A percentile compares a stretch with the other conserved stretches of the same genome.
These are phyloP conservation scores for Sparidentex hasta DNA, from an alignment of 2,797 vertebrate species.

Conservation along the genomic window DNA sequence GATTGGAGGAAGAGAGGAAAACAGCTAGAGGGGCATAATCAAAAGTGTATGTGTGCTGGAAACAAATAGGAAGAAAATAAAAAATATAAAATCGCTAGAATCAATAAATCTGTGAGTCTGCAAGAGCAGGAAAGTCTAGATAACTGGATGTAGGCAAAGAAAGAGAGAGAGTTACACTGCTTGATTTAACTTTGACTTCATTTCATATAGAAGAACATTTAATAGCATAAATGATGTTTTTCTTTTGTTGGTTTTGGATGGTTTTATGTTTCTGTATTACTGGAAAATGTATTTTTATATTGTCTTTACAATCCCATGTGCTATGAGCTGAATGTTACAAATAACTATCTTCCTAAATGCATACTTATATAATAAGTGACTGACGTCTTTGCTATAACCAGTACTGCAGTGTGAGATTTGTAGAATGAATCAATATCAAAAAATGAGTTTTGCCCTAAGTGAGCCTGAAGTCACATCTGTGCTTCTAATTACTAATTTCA, in stretches of 20 bases:
- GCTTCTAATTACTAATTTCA: slow-evolving; percentile 3
- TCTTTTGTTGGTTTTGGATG: not conserved
- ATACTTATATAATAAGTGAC: not conserved
- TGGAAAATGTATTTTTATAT: too few relatives aligned
- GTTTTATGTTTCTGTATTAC: not conserved
- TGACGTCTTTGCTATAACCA: not conserved
- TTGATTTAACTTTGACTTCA: not conserved
- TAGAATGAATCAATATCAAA: not conserved
- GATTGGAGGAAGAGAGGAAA: slow-evolving; percentile 1
- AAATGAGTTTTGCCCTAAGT: not conserved
- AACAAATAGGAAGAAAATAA: slow-evolving; percentile 9
- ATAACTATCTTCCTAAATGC: not conserved
- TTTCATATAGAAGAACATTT: not conserved
- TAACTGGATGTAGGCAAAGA: not conserved
- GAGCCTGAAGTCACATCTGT: not conserved
- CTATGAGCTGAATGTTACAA: too few relatives aligned
- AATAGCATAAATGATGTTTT: not conserved
- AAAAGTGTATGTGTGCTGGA: slow-evolving; percentile 5
- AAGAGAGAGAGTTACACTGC: too few relatives aligned
- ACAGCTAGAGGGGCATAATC: slow-evolving; percentile 7
- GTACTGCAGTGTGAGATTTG: not conserved
- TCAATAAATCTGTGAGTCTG: not conserved
- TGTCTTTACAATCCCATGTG: too few relatives aligned
- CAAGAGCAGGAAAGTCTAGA: too few relatives aligned
- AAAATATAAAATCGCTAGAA: not conserved